Evolutionary conservation across 2,888 invertebrate species (phyloP), one percentile per base, ranked within the genome.

Genomic region (Pristionchus exspectatus): DNA sequence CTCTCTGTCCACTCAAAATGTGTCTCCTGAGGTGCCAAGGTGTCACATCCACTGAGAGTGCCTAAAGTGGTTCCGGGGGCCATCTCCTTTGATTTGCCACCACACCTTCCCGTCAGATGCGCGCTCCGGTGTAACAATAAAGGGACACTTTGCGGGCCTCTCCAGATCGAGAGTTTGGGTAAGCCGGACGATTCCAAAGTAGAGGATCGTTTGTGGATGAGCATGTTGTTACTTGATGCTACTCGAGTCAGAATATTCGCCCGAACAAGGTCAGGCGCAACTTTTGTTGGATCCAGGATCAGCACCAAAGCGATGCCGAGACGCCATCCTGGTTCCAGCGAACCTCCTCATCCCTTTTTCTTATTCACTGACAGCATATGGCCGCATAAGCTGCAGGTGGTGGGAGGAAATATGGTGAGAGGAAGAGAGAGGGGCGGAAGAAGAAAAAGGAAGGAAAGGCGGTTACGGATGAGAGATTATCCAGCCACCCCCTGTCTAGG

Each of bases 31-130:
- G 18, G n/a, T 30, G 33, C 27, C 27, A 50, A 59, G 84, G 84
- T 59, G 84, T 85, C 84, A 85, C 84, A 85, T 33, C 30, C 44
- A 7, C 44, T 0, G 9, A 1, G 59, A 85, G 84, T 85, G 84
- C 84, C 84, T 85, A 85, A 85, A 85, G 84, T 85, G 84, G 84
- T 85, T 85, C 84, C 81, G 81, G 81, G 77, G 38, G 38, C 74
- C 74, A 81, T 81, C 50, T 12, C 50, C 56, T 85, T 59, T 85
- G 84, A 85, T 85, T 85, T 85, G 84, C 59, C 59, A 85, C 59
- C 56, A 38, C 33, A 81, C 44, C 81, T 50, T 18, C 27, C 50
- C 50, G 81, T 50, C 81, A 81, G 44, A 44, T 44, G 44, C 24
- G 44, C 24, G 18, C 38, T 38, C 74, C 9, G 16, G 72, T n/a